Base-by-base conservation (phyloP, 2,113 vertebrate species). In the Passer domesticus region DNA sequence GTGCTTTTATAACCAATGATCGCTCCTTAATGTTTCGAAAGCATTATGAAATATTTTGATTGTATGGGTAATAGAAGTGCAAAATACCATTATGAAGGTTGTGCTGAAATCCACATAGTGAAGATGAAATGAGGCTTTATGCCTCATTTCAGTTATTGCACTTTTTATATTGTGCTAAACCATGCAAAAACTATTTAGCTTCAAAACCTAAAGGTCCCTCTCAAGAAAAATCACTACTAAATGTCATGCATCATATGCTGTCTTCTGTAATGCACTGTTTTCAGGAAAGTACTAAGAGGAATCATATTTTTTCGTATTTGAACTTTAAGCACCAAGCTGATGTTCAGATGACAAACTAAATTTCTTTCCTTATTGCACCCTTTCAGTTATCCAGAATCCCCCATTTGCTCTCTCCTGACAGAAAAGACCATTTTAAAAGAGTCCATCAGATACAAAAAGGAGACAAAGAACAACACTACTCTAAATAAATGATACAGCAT, bases 101-200 rank as follows among this genome's bases (percentile, higher is more conserved):
- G 87, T 91, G 55, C 52, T 80, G 75, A 96, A 96, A 96, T 50
- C 21, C 76, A 87, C 85, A 87, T 10, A 60, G 56, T 59, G 55
- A 96, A 84, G 87, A 92, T 39, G 44, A 93, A 96, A 95, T 90
- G 41, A 92, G 27, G 41, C 90, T 87, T 95, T 83, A 88, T 87
- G 92, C 83, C 39, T 94, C 77, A 69, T 95, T 95, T 96, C 83
- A 95, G 90, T 89, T 84, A 94, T 35, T 80, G 81, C 88, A 78
- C 92, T 79, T 95, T 46, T 82, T 94, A 78, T 86, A 91, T 63
- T 94, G 89, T 84, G 91, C 62, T 96, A 96, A 94, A 92, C 86
- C 92, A 95, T 82, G 94, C 92, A 96, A 70, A 91, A 95, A 94
- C 92, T 92, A 74, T 53, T 94, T 87, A 50, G 80, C 49, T 92